phyloP scores from a whole-genome alignment of 2,888 invertebrate genomes.

The Standfussiana lucernea region DNA sequence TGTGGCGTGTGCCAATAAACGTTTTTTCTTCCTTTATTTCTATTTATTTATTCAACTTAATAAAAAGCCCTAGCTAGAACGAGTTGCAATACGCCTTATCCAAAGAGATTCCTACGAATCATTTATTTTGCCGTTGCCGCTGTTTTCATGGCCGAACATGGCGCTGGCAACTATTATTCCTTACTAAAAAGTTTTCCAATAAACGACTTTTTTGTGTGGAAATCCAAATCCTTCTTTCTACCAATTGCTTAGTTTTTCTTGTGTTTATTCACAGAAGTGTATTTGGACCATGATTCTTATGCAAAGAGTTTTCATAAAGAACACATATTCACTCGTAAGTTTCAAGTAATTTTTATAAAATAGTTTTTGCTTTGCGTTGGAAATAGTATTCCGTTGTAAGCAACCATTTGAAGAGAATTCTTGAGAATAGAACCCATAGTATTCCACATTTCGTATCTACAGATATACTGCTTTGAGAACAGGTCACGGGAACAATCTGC shows the following conservation, averaged over 20 bases:
- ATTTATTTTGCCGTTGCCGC: slow-evolving; percentile 13
- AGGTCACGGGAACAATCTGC: no score
- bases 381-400: not conserved
- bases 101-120: no score
- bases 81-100: no score
- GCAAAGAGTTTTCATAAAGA: slow-evolving; percentile 24
- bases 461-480: no score
- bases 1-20: no score
- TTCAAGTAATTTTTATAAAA: slow-evolving; percentile 27
- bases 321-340: slow-evolving; percentile 15
- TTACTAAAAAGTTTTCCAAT: slow-evolving; percentile 77
- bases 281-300: slow-evolving; percentile 36
- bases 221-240: slow-evolving; percentile 61
- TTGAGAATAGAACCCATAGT: not conserved
- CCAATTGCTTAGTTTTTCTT: slow-evolving; percentile 63
- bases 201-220: slow-evolving; percentile 75
- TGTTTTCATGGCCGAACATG: slow-evolving; percentile 40
- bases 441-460: not conserved
- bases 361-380: not conserved
- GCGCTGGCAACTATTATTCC: slow-evolving; percentile 68
- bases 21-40: no score
- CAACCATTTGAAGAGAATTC: not conserved
- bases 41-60: no score
- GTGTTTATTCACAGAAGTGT: slow-evolving; percentile 52
- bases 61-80: no score